phyloP scores from a whole-genome alignment of 1,140 invertebrate genomes.

The Diorhabda sublineata region DNA sequence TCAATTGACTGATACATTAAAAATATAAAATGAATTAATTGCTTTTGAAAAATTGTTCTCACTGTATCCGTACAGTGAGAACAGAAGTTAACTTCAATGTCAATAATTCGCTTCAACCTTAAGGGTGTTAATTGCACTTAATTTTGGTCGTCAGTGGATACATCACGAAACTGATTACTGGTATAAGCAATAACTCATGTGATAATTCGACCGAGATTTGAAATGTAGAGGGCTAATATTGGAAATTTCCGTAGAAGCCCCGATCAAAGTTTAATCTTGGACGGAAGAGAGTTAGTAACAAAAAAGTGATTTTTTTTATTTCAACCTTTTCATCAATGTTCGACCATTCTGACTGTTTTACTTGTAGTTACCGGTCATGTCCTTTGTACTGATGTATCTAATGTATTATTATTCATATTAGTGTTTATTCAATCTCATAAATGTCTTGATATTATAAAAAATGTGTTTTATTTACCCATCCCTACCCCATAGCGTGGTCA shows the following conservation, averaged over 20 bases:
- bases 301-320: slow-evolving; percentile 11
- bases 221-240: background rate
- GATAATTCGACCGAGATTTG: slow-evolving; percentile 25
- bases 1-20: no score
- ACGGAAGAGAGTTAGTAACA: slow-evolving; percentile 3
- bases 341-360: slow-evolving; percentile 31
- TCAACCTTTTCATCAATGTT: slow-evolving; percentile 19
- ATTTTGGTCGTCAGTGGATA: background rate
- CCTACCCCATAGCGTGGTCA: background rate
- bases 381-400: slow-evolving; percentile 32
- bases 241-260: background rate
- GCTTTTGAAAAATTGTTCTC: no score
- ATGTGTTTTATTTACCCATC: slow-evolving; percentile 6
- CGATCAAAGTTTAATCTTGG: background rate
- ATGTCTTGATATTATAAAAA: slow-evolving; percentile 20
- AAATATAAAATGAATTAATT: no score
- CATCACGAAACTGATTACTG: background rate
- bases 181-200: slow-evolving; percentile 32
- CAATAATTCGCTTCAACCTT: no score
- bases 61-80: no score
- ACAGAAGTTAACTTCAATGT: no score
- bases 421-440: slow-evolving; percentile 24
- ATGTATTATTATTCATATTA: slow-evolving; percentile 23
- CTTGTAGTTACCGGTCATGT: slow-evolving; percentile 31
- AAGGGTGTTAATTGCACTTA: background rate